These are phyloP conservation scores for Limenitis camilla DNA, from an alignment of 2,888 invertebrate species.

Conservation along the genomic window DNA sequence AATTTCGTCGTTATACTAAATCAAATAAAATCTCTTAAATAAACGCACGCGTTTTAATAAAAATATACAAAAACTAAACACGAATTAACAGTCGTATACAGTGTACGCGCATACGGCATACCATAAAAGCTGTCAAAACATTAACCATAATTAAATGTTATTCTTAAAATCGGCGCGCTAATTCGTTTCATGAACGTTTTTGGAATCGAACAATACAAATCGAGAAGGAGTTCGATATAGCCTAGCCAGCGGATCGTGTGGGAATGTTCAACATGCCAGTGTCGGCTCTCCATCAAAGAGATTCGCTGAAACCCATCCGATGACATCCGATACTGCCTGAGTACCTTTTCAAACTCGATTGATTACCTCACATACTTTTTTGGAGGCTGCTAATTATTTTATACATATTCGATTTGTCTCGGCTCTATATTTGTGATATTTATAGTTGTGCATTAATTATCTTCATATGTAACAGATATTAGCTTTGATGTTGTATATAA, in stretches of 20 bases:
- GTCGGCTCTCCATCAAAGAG: slow-evolving; percentile 60
- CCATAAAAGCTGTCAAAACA: slow-evolving; percentile 15
- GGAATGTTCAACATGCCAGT: slow-evolving; percentile 61
- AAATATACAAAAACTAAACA: not conserved
- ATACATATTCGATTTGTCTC: slow-evolving; percentile 28
- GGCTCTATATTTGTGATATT: slow-evolving; percentile 13
- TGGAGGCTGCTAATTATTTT: slow-evolving; percentile 23
- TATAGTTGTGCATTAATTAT: slow-evolving; percentile 4
- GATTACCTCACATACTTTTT: slow-evolving; percentile 33
- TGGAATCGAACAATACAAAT: slow-evolving; percentile 43
- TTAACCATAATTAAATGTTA: slow-evolving; percentile 17
- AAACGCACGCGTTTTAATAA: too few species aligned
- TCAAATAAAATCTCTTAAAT: too few species aligned
- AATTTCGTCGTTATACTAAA: too few species aligned
- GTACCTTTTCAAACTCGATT: slow-evolving; percentile 40
- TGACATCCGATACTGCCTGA: slow-evolving; percentile 50
- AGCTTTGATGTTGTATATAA: slow-evolving; percentile 10
- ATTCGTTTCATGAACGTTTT: slow-evolving; percentile 48
- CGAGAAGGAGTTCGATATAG: slow-evolving; percentile 29
- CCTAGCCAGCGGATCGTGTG: slow-evolving; percentile 52
- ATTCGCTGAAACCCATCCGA: slow-evolving; percentile 55
- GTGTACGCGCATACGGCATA: not conserved
- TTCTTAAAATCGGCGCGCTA: slow-evolving; percentile 22
- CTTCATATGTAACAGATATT: slow-evolving; percentile 1
- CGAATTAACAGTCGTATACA: not conserved